Conservation (phyloP, 2,888 invertebrate genomes). For the Drosophila putrida region DNA sequence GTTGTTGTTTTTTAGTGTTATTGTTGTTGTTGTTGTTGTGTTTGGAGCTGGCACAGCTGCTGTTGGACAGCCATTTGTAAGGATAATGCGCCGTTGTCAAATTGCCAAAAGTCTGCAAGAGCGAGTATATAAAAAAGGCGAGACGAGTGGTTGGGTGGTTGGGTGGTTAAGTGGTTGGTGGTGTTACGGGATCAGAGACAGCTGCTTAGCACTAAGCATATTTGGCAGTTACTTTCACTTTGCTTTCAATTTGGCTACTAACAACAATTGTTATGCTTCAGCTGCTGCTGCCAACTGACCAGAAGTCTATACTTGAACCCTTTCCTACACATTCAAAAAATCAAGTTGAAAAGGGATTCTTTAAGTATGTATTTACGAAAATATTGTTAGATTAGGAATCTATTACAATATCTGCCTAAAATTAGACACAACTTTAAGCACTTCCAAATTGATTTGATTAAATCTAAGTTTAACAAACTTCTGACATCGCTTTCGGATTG, state of each 20-base stretch:
- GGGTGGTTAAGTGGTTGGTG: background rate
- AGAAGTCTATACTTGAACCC: background rate
- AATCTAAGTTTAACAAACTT: no score
- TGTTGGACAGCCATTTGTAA: conserved; percentile 62
- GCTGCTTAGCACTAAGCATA: conserved; percentile 56
- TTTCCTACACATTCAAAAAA: no score
- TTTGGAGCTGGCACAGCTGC: conserved; percentile 52
- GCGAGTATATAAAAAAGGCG: conserved; percentile 28
- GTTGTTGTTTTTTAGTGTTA: conserved; percentile 2
- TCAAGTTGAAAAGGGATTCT: no score
- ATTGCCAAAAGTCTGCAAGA: conserved; percentile 62
- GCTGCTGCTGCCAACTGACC: conserved; percentile 40
- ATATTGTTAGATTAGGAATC: no score
- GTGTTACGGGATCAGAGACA: conserved; percentile 34
- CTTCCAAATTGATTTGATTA: no score
- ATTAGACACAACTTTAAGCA: no score
- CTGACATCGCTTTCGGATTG: no score
- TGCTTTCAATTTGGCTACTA: conserved; percentile 16
- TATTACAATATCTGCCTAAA: no score
- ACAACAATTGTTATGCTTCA: conserved; percentile 43
- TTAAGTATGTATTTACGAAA: no score
- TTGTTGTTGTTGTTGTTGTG: conserved; percentile 8
- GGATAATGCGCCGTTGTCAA: conserved; percentile 77
- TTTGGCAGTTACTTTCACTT: conserved; percentile 54
- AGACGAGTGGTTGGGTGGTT: conserved; percentile 9